phyloP scores from a whole-genome alignment of 2,113 vertebrate genomes.

The Dunckerocampus dactyliophorus region DNA sequence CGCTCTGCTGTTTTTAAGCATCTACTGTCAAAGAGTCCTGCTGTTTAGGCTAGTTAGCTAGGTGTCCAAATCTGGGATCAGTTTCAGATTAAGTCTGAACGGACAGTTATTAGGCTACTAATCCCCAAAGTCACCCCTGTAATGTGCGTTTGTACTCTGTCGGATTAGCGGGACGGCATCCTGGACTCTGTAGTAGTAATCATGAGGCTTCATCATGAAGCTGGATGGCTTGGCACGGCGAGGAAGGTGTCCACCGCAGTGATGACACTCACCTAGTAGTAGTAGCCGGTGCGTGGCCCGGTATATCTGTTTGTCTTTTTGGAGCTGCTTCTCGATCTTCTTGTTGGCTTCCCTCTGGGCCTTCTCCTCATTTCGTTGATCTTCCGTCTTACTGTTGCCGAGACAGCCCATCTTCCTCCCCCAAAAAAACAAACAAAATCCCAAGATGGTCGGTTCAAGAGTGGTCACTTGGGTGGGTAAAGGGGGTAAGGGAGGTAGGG shows the following conservation, averaged over 20 bases:
- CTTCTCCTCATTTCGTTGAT: conserved; percentile 92
- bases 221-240: no score
- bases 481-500: conserved; percentile 15
- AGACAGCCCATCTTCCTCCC: conserved; percentile 85
- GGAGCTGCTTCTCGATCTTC: conserved; percentile 92
- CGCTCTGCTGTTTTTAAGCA: no score
- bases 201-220: no score
- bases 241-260: not conserved
- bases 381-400: conserved; percentile 92
- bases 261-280: conserved; percentile 79
- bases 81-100: conserved; percentile 48
- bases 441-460: conserved; percentile 48
- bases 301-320: conserved; percentile 96
- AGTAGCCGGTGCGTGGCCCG: conserved; percentile 89
- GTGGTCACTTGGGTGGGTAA: conserved; percentile 8
- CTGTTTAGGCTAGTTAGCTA: conserved; percentile 12
- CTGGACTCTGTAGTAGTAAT: conserved; percentile 5
- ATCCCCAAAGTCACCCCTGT: conserved; percentile 53
- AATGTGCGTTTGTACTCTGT: conserved; percentile 39
- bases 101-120: conserved; percentile 34
- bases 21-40: not conserved
- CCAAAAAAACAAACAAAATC: conserved; percentile 31
- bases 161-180: conserved; percentile 23
- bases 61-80: conserved; percentile 33
- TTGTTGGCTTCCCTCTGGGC: conserved; percentile 90